These are phyloP conservation scores for Flexamia atlantica DNA, from an alignment of 2,888 invertebrate genomes.

Conservation along the genomic window DNA sequence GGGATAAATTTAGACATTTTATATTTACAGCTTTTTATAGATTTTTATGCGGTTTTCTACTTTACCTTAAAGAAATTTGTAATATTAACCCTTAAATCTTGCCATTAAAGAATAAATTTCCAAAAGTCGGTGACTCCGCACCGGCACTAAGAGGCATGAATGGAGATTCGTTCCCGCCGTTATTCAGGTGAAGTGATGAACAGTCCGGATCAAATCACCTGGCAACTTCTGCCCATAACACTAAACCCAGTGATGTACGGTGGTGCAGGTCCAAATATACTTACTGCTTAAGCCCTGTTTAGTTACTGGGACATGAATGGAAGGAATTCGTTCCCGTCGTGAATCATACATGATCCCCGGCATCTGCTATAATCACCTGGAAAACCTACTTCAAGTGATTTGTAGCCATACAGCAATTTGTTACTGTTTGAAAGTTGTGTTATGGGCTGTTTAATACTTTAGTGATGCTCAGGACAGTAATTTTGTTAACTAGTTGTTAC, in stretches of 20 bases:
- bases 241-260: not conserved
- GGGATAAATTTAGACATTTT: no score
- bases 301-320: slow-evolving; percentile 4
- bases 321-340: slow-evolving; percentile 3
- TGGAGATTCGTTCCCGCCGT: slow-evolving; percentile 25
- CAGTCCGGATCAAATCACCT: slow-evolving; percentile 29
- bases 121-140: not conserved
- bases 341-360: not conserved
- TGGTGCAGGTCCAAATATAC: slow-evolving; percentile 1
- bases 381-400: not conserved
- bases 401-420: not conserved
- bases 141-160: slow-evolving; percentile 5
- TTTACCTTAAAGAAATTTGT: no score
- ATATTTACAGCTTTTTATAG: no score
- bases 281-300: not conserved
- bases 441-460: no score
- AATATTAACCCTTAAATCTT: no score
- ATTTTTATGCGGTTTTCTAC: no score
- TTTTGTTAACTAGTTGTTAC: no score
- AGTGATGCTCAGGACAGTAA: no score
- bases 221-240: slow-evolving; percentile 34
- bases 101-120: no score
- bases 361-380: slow-evolving; percentile 20
- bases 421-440: not conserved
- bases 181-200: slow-evolving; percentile 24